Conservation (phyloP, 2,797 vertebrate species). For the Cryptoblepharus egeriae region DNA sequence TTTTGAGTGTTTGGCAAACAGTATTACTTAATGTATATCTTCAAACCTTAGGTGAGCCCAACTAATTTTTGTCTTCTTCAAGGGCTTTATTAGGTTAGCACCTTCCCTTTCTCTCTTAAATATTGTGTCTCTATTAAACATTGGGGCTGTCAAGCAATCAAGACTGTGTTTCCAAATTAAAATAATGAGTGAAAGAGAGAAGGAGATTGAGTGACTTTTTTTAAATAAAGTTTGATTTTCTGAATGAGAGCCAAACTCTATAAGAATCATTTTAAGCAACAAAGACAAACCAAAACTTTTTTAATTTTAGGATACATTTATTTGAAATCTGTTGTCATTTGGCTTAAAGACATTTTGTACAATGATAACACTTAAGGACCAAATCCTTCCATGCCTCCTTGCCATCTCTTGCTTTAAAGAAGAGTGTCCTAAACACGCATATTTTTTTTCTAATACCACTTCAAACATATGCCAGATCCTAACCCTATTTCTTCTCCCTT, state of each 20-base stretch:
- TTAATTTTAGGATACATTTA: not conserved
- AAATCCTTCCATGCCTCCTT: too few species aligned
- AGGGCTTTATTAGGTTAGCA: not conserved
- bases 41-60: not conserved
- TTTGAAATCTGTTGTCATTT: not conserved
- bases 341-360: too few species aligned
- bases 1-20: constrained; percentile 15
- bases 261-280: not conserved
- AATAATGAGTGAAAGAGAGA: constrained; percentile 21
- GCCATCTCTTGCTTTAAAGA: not conserved
- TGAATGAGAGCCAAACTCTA: constrained; percentile 40
- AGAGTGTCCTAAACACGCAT: not conserved
- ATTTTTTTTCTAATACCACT: not conserved
- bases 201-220: not conserved
- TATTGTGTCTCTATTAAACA: too few species aligned
- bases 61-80: not conserved
- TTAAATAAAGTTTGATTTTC: not conserved
- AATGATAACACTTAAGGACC: too few species aligned
- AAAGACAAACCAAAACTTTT: not conserved
- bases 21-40: not conserved
- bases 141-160: constrained; percentile 31
- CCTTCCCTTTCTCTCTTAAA: not conserved
- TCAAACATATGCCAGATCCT: too few species aligned
- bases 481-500: too few species aligned
- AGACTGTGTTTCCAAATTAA: constrained; percentile 22